phyloP scores from a whole-genome alignment of 2,797 vertebrate species.

The Cyclopterus lumpus region DNA sequence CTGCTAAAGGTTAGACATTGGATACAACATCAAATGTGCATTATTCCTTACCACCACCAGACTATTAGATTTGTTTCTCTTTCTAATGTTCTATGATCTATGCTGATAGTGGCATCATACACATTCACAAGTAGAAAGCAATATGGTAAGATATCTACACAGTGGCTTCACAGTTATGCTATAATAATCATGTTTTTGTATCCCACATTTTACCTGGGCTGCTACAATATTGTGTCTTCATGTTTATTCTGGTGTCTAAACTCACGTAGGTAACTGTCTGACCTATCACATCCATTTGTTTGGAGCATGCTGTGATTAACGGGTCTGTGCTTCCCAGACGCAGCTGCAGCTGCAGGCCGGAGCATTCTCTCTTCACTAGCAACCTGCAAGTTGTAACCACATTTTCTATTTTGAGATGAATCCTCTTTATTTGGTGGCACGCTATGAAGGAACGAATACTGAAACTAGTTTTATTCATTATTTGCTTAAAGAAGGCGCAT shows the following conservation, averaged over 20 bases:
- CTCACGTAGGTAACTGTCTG: conserved; percentile 13
- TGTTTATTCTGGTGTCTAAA: conserved; percentile 22
- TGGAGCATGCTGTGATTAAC: conserved; percentile 47
- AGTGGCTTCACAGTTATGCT: neutral
- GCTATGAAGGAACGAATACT: conserved; percentile 15
- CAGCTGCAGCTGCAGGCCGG: conserved; percentile 36
- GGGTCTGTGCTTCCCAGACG: conserved; percentile 46
- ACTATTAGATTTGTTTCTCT: neutral
- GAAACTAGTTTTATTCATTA: conserved; percentile 2
- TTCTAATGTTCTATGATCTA: neutral
- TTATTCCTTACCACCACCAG: neutral
- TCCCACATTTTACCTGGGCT: conserved; percentile 15
- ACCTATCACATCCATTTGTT: conserved; percentile 39
- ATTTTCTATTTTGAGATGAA: conserved; percentile 32
- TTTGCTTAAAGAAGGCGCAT: neutral
- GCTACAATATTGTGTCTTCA: conserved; percentile 14
- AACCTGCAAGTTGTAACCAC: conserved; percentile 35
- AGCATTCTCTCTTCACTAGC: conserved; percentile 25
- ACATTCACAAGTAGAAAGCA: neutral
- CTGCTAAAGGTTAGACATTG: conserved; percentile 1
- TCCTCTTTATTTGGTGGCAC: conserved; percentile 20
- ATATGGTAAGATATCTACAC: neutral
- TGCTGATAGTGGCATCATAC: neutral
- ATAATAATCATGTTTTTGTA: conserved; percentile 24
- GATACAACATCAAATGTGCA: neutral